Conservation (phyloP, 2,888 invertebrate species). For the Limnephilus rhombicus region DNA sequence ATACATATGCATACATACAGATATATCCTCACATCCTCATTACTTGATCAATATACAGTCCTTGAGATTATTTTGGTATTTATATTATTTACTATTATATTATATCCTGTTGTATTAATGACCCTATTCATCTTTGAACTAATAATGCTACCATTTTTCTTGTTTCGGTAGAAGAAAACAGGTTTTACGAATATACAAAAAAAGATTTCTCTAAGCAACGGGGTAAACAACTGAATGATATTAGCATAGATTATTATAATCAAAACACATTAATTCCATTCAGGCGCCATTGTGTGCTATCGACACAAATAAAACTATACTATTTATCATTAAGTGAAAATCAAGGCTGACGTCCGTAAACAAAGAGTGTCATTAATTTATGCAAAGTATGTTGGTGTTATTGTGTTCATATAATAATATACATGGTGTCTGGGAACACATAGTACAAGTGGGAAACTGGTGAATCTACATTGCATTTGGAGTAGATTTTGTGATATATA, state of each 20-base stretch:
- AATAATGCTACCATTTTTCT: background rate
- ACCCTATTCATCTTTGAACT: background rate
- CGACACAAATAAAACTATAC: background rate
- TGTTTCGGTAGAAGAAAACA: background rate
- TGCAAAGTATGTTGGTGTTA: background rate
- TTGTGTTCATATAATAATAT: background rate
- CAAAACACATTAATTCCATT: background rate
- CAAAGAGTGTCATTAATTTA: background rate
- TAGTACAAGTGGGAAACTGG: too few relatives aligned
- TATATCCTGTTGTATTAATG: background rate
- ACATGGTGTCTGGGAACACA: background rate
- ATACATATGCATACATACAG: too few relatives aligned
- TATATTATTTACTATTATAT: background rate
- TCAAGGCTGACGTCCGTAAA: background rate
- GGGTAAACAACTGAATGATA: background rate
- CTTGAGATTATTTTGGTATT: background rate
- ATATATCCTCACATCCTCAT: too few relatives aligned
- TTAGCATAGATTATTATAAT: background rate
- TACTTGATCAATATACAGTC: too few relatives aligned
- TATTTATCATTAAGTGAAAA: background rate
- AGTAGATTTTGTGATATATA: too few relatives aligned
- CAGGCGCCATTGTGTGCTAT: background rate
- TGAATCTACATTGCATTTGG: too few relatives aligned
- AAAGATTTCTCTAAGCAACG: background rate
- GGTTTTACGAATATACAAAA: background rate